phyloP scores from a whole-genome alignment of 2,888 invertebrate genomes.

The Netelia melanura region DNA sequence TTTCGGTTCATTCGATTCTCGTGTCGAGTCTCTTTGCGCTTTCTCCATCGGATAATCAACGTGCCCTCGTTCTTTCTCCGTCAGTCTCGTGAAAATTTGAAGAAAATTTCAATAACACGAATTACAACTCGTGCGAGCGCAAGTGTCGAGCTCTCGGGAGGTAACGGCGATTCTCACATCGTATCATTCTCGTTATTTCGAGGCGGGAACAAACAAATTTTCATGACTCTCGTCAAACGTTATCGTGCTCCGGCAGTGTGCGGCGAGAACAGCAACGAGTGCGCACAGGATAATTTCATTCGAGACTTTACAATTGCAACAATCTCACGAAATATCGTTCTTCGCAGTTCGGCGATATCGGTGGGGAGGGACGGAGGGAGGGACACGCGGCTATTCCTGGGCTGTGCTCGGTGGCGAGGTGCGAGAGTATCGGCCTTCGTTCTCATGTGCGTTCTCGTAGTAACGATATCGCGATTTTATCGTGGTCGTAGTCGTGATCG shows the following conservation, averaged over 20 bases:
- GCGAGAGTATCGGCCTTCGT: conserved; percentile 71
- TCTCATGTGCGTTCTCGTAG: conserved; percentile 77
- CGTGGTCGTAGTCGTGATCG: conserved; percentile 74
- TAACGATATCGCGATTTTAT: conserved; percentile 75
- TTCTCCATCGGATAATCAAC: not conserved
- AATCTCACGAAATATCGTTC: not conserved
- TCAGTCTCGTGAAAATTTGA: not conserved
- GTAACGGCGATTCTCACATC: not conserved
- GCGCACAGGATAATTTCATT: not conserved
- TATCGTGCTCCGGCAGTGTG: not conserved
- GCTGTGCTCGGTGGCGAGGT: conserved; percentile 82
- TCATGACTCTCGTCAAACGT: not conserved
- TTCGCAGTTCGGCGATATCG: not conserved
- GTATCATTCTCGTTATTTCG: not conserved
- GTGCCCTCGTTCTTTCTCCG: not conserved
- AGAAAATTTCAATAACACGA: not conserved
- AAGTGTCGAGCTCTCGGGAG: not conserved
- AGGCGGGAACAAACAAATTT: not conserved
- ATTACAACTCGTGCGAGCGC: not conserved
- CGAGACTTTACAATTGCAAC: not conserved
- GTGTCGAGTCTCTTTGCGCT: not conserved
- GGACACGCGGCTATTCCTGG: conserved; percentile 78
- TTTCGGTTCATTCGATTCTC: not conserved
- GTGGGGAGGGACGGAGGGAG: conserved; percentile 41
- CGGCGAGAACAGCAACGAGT: not conserved